A percentile compares a stretch with the other conserved stretches of the same genome.
Evolutionary conservation across 2,797 vertebrate species (phyloP).

Genomic region (Meriones psammophilus): DNA sequence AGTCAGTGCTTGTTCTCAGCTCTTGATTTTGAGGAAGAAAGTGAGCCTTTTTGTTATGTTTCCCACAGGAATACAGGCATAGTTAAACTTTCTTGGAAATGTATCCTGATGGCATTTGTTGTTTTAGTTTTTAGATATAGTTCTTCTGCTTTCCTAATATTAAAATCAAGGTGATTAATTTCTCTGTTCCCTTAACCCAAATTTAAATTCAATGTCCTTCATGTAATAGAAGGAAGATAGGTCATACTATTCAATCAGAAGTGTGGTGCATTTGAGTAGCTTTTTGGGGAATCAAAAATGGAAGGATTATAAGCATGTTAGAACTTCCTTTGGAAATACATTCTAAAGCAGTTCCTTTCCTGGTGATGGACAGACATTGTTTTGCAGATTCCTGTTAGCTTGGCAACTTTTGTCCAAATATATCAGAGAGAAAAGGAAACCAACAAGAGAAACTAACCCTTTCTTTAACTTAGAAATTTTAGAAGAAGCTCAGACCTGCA

Average conservation of each 20-base stretch:
- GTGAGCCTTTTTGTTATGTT: not conserved
- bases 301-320: not conserved
- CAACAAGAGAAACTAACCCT: not conserved
- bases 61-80: not conserved
- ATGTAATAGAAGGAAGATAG: not conserved
- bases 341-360: not conserved
- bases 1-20: not conserved
- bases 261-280: not conserved
- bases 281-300: not conserved
- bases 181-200: not conserved
- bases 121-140: not conserved
- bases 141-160: not conserved
- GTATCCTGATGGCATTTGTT: not conserved
- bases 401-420: not conserved
- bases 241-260: not conserved
- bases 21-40: not conserved
- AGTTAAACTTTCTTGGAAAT: not conserved
- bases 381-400: not conserved
- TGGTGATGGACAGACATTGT: not conserved
- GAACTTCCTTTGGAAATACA: not conserved
- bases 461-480: not conserved
- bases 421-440: not conserved
- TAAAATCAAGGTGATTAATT: not conserved
- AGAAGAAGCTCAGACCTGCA: not conserved
- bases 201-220: not conserved